Evolutionary conservation across 2,113 vertebrate species (phyloP).

Genomic region (Xenotilapia flavipinnis): DNA sequence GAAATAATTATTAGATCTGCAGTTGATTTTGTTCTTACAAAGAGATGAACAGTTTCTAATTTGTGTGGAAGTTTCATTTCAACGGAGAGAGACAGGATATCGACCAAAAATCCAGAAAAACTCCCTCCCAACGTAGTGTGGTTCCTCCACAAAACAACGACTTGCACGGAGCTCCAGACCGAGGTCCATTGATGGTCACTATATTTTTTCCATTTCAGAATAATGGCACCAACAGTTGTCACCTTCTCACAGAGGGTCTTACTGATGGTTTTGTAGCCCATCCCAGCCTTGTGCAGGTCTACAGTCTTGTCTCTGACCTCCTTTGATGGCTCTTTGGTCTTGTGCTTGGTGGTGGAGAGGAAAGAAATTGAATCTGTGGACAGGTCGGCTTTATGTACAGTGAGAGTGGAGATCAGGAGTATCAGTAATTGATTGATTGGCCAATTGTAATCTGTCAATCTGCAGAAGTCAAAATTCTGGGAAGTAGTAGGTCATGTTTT

Average conservation of each 20-base stretch:
- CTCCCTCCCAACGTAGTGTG: rapidly evolving
- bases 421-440: background rate
- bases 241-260: background rate
- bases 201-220: background rate
- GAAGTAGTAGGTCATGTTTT: background rate
- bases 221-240: background rate
- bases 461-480: background rate
- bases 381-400: background rate
- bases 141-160: rapidly evolving
- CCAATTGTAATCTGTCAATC: background rate
- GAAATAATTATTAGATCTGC: background rate
- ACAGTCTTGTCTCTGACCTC: background rate
- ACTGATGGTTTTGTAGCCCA: background rate
- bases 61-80: background rate
- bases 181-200: background rate
- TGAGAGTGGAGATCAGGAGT: background rate
- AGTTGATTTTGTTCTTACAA: background rate
- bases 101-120: rapidly evolving
- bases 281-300: background rate
- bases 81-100: rapidly evolving
- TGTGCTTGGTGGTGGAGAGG: background rate
- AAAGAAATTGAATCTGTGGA: background rate
- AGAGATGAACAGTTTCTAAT: background rate
- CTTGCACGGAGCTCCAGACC: background rate
- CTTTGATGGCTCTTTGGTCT: background rate